Percentiles rank a stretch among this genome's conserved stretches.
These are phyloP conservation scores for Felis chaus DNA, from an alignment of 2,113 vertebrate species.

Conservation along the genomic window DNA sequence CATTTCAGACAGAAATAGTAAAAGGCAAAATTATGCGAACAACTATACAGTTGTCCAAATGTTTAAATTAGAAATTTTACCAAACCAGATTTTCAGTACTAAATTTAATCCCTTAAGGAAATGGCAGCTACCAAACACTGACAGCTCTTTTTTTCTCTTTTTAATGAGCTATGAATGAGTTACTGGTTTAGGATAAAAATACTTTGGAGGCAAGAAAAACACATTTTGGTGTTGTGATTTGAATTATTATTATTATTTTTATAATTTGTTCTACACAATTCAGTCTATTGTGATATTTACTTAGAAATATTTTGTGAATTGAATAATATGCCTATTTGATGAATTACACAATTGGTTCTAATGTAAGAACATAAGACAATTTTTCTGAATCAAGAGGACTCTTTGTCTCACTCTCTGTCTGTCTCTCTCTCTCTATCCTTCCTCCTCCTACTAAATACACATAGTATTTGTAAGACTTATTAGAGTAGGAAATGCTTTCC, in stretches of 20 bases:
- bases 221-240: background rate
- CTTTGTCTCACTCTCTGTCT: background rate
- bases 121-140: background rate
- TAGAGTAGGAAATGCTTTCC: background rate
- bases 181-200: conserved; percentile 36
- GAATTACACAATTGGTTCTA: background rate
- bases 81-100: conserved; percentile 12
- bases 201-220: background rate
- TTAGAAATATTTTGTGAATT: conserved; percentile 10
- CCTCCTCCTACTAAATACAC: no score
- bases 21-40: conserved; percentile 9
- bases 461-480: background rate
- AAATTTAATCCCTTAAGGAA: conserved; percentile 47
- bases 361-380: background rate
- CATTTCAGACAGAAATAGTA: conserved; percentile 11
- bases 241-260: background rate
- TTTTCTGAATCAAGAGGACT: background rate
- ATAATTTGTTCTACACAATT: background rate
- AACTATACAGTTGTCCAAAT: background rate
- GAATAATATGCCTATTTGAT: background rate
- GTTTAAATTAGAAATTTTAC: conserved; percentile 53
- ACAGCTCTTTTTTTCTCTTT: background rate
- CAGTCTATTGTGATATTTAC: background rate
- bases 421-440: background rate
- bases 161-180: background rate